phyloP scores from a whole-genome alignment of 2,888 invertebrate genomes.

The Drosophila austrosaltans region DNA sequence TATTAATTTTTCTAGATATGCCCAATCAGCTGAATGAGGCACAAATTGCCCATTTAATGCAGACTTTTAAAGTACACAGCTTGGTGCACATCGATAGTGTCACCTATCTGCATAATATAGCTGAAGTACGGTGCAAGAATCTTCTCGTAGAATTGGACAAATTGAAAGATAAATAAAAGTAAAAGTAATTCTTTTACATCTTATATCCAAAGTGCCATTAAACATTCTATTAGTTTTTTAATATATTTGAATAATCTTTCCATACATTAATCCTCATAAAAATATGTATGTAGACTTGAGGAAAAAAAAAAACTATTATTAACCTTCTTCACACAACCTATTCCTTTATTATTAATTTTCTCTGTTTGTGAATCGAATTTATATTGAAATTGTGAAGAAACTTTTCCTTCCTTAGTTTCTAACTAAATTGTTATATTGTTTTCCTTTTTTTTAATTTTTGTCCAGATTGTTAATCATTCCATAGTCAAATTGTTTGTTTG shows the following conservation, averaged over 20 bases:
- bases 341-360: no score
- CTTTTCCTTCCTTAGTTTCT: no score
- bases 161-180: neutral
- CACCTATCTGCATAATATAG: slow-evolving; percentile 43
- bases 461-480: neutral
- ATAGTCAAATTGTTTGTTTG: neutral
- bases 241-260: no score
- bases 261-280: no score
- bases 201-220: neutral
- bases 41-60: slow-evolving; percentile 45
- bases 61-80: slow-evolving; percentile 29
- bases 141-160: slow-evolving; percentile 32
- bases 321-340: no score
- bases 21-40: slow-evolving; percentile 41
- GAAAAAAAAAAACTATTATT: no score
- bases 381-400: no score
- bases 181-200: slow-evolving; percentile 2
- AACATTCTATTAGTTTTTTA: neutral
- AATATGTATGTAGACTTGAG: no score
- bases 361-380: no score
- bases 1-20: slow-evolving; percentile 35
- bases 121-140: slow-evolving; percentile 33
- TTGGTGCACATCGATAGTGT: slow-evolving; percentile 50
- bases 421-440: no score
- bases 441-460: neutral